Evolutionary conservation across 2,797 vertebrate species (phyloP), one percentile per base, ranked within the genome.

Genomic region (Synanceia verrucosa): DNA sequence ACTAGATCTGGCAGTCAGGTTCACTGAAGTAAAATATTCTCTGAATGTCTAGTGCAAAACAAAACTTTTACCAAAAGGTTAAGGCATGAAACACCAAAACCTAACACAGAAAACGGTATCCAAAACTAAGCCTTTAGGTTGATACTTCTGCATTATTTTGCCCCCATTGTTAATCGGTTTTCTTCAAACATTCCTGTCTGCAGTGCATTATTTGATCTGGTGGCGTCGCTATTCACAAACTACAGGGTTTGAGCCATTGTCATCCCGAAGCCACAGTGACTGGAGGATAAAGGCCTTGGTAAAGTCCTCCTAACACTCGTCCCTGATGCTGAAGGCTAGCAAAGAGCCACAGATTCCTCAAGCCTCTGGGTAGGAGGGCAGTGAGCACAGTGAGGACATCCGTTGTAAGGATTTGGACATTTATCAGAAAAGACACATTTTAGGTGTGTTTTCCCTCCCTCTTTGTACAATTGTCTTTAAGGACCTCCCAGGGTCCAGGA

Each of bases 301-400:
- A 50, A 71, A 84, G 85, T 79, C 78, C 70, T 84, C 78, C 66
- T 39, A 71, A 84, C 78, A 76, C 67, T 71, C 67, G 76, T 79
- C 88, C 84, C 86, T 88, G 89, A 86, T 73, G 79, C 82, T 79
- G 76, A 80, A 75, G 16, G 44, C 78, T 65, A 84, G 91, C 86
- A 92, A 91, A 85, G 84, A 65, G 52, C 39, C 6, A 23, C 59
- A 24, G 75, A 84, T 89, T 88, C 86, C 76, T 77, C 50, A 48
- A 73, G 73, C 44, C 43, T 72, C 58, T 67, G 68, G 55, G 41
- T 70, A 68, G 65, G 56, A 62, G 62, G 18, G 37, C 76, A 41
- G 57, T 6, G 29, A 61, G 46, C 61, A 61, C 61, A 33, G 76
- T 46, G 68, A 82, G 59, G 39, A 79, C 65, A 57, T 55, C 53